Conservation (phyloP, 1,140 invertebrate genomes). For the Phocides pigmalion region DNA sequence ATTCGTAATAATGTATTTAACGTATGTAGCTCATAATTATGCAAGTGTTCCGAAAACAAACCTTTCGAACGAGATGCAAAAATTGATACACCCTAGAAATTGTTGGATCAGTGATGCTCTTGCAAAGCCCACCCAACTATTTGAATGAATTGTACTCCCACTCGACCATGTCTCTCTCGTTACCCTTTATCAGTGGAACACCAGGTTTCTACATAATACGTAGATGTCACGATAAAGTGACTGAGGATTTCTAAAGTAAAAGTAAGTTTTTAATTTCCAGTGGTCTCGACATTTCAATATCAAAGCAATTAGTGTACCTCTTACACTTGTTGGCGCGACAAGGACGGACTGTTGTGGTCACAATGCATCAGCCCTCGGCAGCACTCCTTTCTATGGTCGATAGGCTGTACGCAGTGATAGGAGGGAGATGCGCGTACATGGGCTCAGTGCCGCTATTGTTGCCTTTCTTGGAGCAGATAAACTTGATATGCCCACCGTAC, state of each 20-base stretch:
- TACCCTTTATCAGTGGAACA: too few relatives aligned
- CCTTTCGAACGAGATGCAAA: too few relatives aligned
- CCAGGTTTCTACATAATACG: too few relatives aligned
- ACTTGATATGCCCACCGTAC: conserved; percentile 92
- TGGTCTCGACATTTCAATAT: conserved; percentile 95
- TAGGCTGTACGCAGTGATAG: conserved; percentile 92
- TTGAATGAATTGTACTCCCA: too few relatives aligned
- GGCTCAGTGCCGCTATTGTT: conserved; percentile 89
- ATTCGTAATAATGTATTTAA: too few relatives aligned
- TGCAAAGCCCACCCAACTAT: too few relatives aligned
- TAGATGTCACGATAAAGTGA: too few relatives aligned
- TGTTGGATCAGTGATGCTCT: too few relatives aligned
- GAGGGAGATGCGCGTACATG: conserved; percentile 93
- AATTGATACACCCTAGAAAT: too few relatives aligned
- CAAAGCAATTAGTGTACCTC: conserved; percentile 93
- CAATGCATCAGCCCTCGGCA: conserved; percentile 96
- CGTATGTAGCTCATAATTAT: too few relatives aligned
- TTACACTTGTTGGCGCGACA: conserved; percentile 92
- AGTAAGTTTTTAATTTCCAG: conserved; percentile 83
- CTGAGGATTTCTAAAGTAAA: background rate
- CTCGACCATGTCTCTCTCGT: too few relatives aligned
- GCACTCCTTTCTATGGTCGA: conserved; percentile 95
- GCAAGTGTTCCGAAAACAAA: too few relatives aligned
- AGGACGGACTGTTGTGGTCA: conserved; percentile 95
- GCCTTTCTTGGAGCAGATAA: conserved; percentile 89